Evolutionary conservation across 1,140 invertebrate species (phyloP).

Genomic region (Rhagoletis pomonella): DNA sequence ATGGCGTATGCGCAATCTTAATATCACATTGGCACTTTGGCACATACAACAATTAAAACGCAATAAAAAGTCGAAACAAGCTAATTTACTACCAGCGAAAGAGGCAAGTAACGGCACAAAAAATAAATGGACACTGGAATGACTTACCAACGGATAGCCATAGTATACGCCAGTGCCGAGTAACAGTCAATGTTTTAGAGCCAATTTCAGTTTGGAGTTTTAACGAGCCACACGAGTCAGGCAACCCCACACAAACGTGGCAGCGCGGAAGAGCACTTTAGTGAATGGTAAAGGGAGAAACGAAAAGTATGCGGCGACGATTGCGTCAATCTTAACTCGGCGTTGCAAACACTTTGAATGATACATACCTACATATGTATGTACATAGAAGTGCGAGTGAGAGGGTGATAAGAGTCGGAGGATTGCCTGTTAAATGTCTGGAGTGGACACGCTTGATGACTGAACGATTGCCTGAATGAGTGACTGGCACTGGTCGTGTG

Average conservation of each 20-base stretch:
- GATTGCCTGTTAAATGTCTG: constrained; percentile 11
- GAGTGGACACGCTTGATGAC: constrained; percentile 42
- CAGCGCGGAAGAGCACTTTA: background rate
- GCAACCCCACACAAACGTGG: background rate
- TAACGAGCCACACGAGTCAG: constrained; percentile 28
- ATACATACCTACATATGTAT: background rate
- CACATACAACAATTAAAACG: constrained; percentile 46
- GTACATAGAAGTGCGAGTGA: background rate
- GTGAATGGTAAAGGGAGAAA: background rate
- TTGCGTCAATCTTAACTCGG: constrained; percentile 7
- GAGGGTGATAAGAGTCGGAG: background rate
- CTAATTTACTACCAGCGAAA: background rate
- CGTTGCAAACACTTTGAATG: background rate
- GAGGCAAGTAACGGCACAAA: background rate
- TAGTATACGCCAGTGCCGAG: background rate
- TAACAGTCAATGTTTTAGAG: constrained; percentile 37
- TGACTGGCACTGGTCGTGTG: constrained; percentile 34
- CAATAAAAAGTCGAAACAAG: constrained; percentile 36
- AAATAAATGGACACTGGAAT: background rate
- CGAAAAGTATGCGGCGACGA: background rate
- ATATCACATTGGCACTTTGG: constrained; percentile 49
- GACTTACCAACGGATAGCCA: too few species aligned
- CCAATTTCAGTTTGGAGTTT: constrained; percentile 33
- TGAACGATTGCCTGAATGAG: constrained; percentile 48
- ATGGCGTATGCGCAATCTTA: constrained; percentile 50